Evolutionary conservation across 2,113 vertebrate species (phyloP).

Genomic region (Alaudala cheleensis): DNA sequence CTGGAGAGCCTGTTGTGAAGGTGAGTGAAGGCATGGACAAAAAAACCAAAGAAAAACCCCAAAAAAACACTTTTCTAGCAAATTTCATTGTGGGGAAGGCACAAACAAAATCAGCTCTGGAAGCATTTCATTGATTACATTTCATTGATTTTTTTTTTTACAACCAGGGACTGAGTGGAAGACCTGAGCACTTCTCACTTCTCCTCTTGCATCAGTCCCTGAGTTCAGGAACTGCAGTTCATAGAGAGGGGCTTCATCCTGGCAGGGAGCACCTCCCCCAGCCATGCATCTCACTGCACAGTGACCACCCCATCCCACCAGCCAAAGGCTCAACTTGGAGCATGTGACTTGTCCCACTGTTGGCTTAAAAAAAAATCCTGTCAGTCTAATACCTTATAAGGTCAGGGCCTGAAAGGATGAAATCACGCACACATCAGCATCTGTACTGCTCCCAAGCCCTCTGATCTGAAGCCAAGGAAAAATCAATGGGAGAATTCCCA

Average conservation of each 20-base stretch:
- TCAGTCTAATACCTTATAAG: neutral
- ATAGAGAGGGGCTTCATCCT: neutral
- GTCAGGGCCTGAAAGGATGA: neutral
- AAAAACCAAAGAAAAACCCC: neutral
- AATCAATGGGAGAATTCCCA: constrained; percentile 36
- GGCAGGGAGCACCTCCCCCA: neutral
- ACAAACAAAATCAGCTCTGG: neutral
- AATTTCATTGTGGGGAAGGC: neutral
- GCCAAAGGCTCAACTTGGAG: neutral
- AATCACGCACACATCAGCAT: neutral
- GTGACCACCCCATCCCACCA: neutral
- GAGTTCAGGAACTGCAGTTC: neutral
- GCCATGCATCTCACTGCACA: neutral
- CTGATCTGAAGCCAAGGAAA: constrained; percentile 43
- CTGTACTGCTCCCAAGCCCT: neutral
- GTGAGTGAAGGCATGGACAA: constrained; percentile 56
- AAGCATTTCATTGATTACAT: neutral
- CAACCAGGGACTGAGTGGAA: neutral
- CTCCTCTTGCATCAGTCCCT: neutral
- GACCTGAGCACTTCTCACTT: neutral
- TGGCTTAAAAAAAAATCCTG: neutral
- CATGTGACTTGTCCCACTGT: neutral
- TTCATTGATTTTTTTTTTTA: neutral
- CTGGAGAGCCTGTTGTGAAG: constrained; percentile 85
- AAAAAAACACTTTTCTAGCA: neutral